These are phyloP conservation scores for Ptilodon capucinus DNA, from an alignment of 2,888 invertebrate species.

Conservation along the genomic window DNA sequence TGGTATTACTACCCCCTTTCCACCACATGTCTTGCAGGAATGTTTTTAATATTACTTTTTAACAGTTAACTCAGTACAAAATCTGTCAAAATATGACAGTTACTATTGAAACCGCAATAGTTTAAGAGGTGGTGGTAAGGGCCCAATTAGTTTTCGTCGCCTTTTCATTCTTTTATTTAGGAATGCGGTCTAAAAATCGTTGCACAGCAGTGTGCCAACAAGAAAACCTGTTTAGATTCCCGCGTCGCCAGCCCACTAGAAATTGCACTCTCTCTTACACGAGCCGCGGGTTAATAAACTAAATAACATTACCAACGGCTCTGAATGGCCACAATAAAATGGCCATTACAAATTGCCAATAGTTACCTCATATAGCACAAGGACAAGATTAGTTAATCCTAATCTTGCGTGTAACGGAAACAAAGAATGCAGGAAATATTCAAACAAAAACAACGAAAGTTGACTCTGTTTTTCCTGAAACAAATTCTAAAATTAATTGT, in stretches of 20 bases:
- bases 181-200: not conserved
- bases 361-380: constrained; percentile 3
- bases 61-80: too few species aligned
- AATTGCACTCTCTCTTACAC: constrained; percentile 44
- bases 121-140: too few species aligned
- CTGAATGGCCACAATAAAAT: constrained; percentile 9
- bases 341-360: constrained; percentile 3
- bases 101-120: too few species aligned
- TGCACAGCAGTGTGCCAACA: constrained; percentile 2
- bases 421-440: not conserved
- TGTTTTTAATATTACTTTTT: too few species aligned
- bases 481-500: not conserved
- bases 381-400: not conserved
- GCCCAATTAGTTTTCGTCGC: too few species aligned
- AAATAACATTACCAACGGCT: constrained; percentile 18
- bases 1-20: too few species aligned
- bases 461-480: not conserved
- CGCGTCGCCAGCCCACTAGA: constrained; percentile 31
- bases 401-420: not conserved
- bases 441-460: not conserved
- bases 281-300: constrained; percentile 28
- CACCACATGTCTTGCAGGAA: too few species aligned
- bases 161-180: not conserved
- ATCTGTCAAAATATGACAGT: too few species aligned
- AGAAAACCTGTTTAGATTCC: constrained; percentile 40